These are phyloP conservation scores for Brachyrhaphis roseni DNA, from an alignment of 2,797 vertebrate genomes.

Conservation along the genomic window DNA sequence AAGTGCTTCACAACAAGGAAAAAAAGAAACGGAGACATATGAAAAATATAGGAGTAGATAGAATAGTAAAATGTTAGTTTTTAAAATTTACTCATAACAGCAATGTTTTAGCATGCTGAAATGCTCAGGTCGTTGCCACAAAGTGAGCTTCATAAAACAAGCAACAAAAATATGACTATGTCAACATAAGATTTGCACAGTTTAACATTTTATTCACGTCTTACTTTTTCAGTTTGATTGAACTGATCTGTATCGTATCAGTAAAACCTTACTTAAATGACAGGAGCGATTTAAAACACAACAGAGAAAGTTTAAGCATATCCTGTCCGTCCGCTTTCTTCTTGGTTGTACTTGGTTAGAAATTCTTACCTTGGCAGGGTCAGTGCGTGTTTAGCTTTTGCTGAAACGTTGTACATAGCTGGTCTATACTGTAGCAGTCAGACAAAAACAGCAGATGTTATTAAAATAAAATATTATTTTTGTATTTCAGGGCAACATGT, in stretches of 20 bases:
- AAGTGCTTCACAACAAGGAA: neutral
- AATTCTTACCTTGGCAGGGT: neutral
- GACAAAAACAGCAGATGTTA: conserved; percentile 23
- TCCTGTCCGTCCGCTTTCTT: neutral
- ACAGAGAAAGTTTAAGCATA: neutral
- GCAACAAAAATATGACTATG: neutral
- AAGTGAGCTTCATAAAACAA: neutral
- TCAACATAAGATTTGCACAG: neutral
- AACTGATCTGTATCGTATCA: neutral
- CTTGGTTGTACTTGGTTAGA: neutral
- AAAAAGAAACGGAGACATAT: neutral
- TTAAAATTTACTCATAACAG: neutral
- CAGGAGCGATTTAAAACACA: neutral
- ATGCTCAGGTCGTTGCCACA: neutral
- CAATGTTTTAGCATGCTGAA: neutral
- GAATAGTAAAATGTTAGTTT: neutral
- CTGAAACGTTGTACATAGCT: conserved; percentile 12
- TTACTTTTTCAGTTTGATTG: neutral
- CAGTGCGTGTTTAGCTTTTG: neutral
- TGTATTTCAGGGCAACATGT: conserved; percentile 47
- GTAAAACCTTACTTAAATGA: too few relatives aligned
- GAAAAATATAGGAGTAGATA: neutral
- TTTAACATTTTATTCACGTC: neutral
- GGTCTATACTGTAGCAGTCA: conserved; percentile 28
- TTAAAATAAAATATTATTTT: conserved; percentile 57